These are phyloP conservation scores for Eufriesea mexicana DNA, from an alignment of 1,140 invertebrate genomes.

Conservation along the genomic window DNA sequence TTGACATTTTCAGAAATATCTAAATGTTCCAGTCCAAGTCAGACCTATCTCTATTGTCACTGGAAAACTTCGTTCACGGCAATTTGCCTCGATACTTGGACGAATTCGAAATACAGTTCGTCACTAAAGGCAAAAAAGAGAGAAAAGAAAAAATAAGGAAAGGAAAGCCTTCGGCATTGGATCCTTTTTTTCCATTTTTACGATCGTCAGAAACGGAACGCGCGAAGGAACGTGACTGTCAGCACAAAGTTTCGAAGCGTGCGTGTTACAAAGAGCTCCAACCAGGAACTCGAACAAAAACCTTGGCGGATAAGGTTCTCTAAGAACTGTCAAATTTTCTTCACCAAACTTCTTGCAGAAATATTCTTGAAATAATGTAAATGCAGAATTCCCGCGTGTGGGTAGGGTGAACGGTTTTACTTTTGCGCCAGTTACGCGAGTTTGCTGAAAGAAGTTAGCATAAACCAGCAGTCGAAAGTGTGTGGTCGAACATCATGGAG, in stretches of 20 bases:
- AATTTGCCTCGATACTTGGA: not conserved
- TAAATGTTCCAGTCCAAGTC: not conserved
- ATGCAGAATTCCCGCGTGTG: not conserved
- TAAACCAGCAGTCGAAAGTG: not conserved
- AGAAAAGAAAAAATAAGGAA: too few relatives aligned
- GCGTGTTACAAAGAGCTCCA: constrained; percentile 27
- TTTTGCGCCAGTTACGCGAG: not conserved
- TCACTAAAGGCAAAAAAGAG: not conserved
- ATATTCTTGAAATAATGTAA: constrained; percentile 38
- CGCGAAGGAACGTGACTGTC: constrained; percentile 24
- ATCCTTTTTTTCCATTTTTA: constrained; percentile 37
- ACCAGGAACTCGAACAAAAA: not conserved
- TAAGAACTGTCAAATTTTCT: constrained; percentile 22
- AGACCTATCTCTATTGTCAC: not conserved
- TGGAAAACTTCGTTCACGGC: not conserved
- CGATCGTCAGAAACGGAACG: constrained; percentile 14
- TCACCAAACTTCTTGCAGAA: not conserved
- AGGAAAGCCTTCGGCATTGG: not conserved
- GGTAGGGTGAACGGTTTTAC: constrained; percentile 18
- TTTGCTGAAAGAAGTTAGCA: too few relatives aligned
- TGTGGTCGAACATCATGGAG: not conserved
- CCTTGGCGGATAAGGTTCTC: constrained; percentile 1
- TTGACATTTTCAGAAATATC: too few relatives aligned
- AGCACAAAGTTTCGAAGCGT: constrained; percentile 36
- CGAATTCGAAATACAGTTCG: constrained; percentile 3